Evolutionary conservation across 1,140 invertebrate species (phyloP), one percentile per base, ranked within the genome.

Genomic region (Bactericera cockerelli): DNA sequence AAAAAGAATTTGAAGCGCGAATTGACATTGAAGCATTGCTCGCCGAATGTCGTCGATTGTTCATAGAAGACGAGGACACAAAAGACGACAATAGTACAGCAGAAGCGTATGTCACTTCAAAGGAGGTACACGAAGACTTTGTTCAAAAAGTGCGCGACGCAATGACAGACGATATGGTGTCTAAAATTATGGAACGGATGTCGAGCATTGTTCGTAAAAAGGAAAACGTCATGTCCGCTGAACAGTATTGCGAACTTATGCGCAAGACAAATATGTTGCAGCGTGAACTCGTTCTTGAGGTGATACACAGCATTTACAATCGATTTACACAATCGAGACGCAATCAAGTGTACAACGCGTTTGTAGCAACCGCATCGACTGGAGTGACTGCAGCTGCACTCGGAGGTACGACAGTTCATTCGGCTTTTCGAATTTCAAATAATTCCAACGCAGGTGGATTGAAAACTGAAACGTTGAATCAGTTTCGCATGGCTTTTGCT

Each of bases 371-470:
- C 16, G 59, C 59, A 58, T 59, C 55, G 53, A 61, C 59, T 21
- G 59, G 59, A 21, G 33, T 36, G 24, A 55, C 59, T 8, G 59
- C 57, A 22, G 16, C 42, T 24, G 8, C 56, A 21, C 28, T 61
- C 3, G 36, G 56, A 54, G 60, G 60, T n/a, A 54, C 42, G 13
- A 61, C 60, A 21, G 57, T 61, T n/a, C 60, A 61, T 33, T 61
- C 60, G 31, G 60, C 56, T n/a, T 58, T 61, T 57, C 55, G 33
- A n/a, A 58, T 61, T 19, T 58, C 28, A 11, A 59, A 22, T 24
- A 36, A 31, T 33, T 28, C 22, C 14, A 36, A 42, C 16, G 42
- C 55, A 19, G 39, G 26, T 60, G 28, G 21, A 14, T 42, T 61
- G 25, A 26, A 31, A 19, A 19, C 55, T 16, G 59, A 61, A 33